Conservation (phyloP, 2,113 vertebrate species). For the Seriola rivoliana region DNA sequence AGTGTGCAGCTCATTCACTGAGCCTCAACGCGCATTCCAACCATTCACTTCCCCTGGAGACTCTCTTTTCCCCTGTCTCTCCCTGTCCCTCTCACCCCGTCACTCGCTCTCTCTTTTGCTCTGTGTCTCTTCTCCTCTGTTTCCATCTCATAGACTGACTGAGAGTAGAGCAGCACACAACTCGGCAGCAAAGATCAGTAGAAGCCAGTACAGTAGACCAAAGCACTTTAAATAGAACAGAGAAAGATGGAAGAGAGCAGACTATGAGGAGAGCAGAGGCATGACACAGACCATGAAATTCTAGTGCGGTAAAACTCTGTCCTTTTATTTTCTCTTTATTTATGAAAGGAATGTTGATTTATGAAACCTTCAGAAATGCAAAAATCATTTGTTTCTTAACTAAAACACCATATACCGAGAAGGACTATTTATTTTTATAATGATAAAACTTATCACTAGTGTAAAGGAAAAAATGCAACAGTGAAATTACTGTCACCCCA, state of each 20-base stretch:
- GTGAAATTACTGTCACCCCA: background rate
- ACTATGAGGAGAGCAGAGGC: conserved; percentile 23
- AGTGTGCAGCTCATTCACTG: conserved; percentile 81
- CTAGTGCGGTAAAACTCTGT: conserved; percentile 15
- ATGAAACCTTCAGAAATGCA: background rate
- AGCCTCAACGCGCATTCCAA: conserved; percentile 79
- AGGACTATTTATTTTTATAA: background rate
- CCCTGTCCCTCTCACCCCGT: conserved; percentile 63
- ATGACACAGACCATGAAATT: conserved; percentile 41
- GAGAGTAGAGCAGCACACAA: conserved; percentile 47
- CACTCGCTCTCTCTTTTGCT: conserved; percentile 55
- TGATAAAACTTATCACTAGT: background rate
- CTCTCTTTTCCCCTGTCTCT: conserved; percentile 58
- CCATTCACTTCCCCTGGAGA: conserved; percentile 83
- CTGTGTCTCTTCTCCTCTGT: conserved; percentile 41
- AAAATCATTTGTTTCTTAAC: background rate
- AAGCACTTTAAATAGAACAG: conserved; percentile 54
- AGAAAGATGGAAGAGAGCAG: conserved; percentile 16
- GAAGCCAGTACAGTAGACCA: conserved; percentile 43
- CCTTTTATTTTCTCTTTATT: conserved; percentile 30
- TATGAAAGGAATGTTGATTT: conserved; percentile 3
- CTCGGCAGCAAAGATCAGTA: conserved; percentile 38
- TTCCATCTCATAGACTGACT: conserved; percentile 55
- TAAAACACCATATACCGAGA: background rate
- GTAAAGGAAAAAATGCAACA: background rate